Evolutionary conservation across 2,113 vertebrate species (phyloP).

Genomic region (Misgurnus anguillicaudatus): DNA sequence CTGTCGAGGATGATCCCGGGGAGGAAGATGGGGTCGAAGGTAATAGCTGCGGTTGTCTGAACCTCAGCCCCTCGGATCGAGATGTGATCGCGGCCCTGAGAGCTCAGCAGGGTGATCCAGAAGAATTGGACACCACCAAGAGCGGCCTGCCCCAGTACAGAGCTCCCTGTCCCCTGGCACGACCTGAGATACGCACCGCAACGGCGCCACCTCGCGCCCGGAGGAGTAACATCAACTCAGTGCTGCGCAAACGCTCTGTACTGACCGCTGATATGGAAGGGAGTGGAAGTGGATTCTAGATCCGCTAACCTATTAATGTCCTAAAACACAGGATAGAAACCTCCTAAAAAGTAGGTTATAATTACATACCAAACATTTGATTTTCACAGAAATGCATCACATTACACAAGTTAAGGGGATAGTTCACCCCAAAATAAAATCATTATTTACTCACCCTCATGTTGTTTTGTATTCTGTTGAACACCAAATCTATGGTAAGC

Average conservation of each 20-base stretch:
- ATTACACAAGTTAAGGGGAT: too few species aligned
- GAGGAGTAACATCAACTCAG: slow-evolving; percentile 58
- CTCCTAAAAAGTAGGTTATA: neutral
- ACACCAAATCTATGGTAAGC: too few species aligned
- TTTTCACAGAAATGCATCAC: too few species aligned
- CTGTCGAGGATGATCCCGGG: slow-evolving; percentile 65
- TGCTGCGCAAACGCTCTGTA: slow-evolving; percentile 73
- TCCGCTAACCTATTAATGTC: neutral
- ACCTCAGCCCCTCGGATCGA: slow-evolving; percentile 70
- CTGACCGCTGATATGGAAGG: slow-evolving; percentile 75
- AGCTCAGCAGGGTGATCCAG: slow-evolving; percentile 67
- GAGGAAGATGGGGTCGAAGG: slow-evolving; percentile 50
- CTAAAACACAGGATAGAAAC: neutral
- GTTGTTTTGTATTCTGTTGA: too few species aligned
- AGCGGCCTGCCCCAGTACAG: slow-evolving; percentile 69
- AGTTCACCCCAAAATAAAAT: too few species aligned
- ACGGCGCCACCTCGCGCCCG: slow-evolving; percentile 52
- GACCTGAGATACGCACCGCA: slow-evolving; percentile 36
- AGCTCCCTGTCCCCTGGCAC: slow-evolving; percentile 65
- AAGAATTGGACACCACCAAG: slow-evolving; percentile 79
- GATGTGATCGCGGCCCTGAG: slow-evolving; percentile 74
- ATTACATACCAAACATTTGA: too few species aligned
- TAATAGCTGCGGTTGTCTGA: slow-evolving; percentile 75
- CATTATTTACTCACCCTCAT: too few species aligned
- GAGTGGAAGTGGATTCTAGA: slow-evolving; percentile 76